These are phyloP conservation scores for Sylvia borin DNA, from an alignment of 2,797 vertebrate species.

Conservation along the genomic window DNA sequence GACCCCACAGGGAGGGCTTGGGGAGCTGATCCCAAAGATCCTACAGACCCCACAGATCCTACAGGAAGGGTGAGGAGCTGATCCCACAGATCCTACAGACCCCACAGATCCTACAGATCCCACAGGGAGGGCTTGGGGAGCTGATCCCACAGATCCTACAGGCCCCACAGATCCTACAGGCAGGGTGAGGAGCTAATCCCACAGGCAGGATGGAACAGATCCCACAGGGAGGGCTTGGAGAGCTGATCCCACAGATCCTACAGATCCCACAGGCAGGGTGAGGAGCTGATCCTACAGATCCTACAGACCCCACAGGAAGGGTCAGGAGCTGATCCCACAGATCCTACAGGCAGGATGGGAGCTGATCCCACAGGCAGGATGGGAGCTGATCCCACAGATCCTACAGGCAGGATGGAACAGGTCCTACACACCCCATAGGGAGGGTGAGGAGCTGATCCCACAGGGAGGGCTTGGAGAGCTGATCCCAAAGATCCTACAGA, in stretches of 20 bases:
- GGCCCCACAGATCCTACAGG: neutral
- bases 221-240: too few species aligned
- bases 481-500: neutral
- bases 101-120: neutral
- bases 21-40: neutral
- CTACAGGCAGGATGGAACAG: neutral
- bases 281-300: neutral
- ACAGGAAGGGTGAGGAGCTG: too few species aligned
- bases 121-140: too few species aligned
- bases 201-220: neutral
- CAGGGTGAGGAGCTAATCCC: too few species aligned
- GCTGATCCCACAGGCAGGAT: neutral
- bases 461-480: too few species aligned
- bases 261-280: neutral
- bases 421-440: neutral
- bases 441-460: too few species aligned
- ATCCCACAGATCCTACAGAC: neutral
- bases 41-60: too few species aligned
- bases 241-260: neutral
- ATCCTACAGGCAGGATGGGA: neutral
- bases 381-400: too few species aligned
- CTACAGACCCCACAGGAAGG: rapidly evolving
- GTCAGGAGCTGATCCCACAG: neutral
- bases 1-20: too few species aligned
- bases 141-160: too few species aligned